phyloP scores from a whole-genome alignment of 2,888 invertebrate species.

The Rhyacophila evoluta region DNA sequence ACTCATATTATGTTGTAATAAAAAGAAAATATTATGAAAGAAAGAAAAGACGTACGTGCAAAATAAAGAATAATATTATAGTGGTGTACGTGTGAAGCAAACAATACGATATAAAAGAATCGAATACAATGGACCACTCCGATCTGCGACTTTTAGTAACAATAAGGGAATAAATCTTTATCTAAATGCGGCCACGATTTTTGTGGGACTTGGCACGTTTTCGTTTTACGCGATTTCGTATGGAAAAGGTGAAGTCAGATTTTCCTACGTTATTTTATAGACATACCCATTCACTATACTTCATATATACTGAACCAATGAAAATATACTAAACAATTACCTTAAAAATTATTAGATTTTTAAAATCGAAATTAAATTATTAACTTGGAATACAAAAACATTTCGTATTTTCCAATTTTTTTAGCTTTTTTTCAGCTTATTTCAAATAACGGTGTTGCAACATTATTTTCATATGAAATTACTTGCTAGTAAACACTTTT shows the following conservation, averaged over 20 bases:
- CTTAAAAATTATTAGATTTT: too few relatives aligned
- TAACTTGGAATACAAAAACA: too few relatives aligned
- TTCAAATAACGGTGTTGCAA: too few relatives aligned
- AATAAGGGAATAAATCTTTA: constrained; percentile 46
- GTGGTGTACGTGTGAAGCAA: constrained; percentile 40
- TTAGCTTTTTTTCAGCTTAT: too few relatives aligned
- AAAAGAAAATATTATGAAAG: background rate
- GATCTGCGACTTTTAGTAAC: constrained; percentile 32
- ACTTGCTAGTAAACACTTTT: too few relatives aligned
- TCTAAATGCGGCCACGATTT: constrained; percentile 37
- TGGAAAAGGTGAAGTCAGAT: background rate
- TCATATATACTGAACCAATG: too few relatives aligned
- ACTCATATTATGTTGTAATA: too few relatives aligned
- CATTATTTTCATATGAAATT: too few relatives aligned
- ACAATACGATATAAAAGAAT: constrained; percentile 36
- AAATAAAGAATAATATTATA: background rate
- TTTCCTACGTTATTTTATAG: constrained; percentile 1
- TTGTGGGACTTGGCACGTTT: background rate
- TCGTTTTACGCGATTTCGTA: background rate
- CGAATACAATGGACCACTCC: constrained; percentile 35
- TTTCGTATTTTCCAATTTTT: too few relatives aligned
- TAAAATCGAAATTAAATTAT: too few relatives aligned
- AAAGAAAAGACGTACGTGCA: background rate
- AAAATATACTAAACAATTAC: too few relatives aligned
- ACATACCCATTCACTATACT: too few relatives aligned